Base-by-base conservation (phyloP, 2,888 invertebrate species). In the Hyposoter didymator region DNA sequence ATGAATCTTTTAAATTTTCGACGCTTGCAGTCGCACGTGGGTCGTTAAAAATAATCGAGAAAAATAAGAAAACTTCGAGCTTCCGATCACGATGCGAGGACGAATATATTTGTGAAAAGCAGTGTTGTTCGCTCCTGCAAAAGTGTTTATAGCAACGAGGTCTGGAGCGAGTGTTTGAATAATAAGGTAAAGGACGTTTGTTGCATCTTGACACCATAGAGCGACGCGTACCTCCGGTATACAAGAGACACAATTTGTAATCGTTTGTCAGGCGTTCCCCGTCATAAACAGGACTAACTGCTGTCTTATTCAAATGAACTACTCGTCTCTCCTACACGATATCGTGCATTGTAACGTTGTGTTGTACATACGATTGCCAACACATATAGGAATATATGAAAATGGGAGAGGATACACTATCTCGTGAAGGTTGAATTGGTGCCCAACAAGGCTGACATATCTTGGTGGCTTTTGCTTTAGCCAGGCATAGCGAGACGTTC, bases 271-370 rank as follows among this genome's bases (percentile, higher is more conserved):
- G 89, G 88, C 90, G 90, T 87, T 90, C 89, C 88, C 88, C 90
- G 91, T 91, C 90, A 90, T 93, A 92, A 93, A 93, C 92, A 92
- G 90, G 89, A 92, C 92, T 92, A 93, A 93, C 91, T 92, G 92
- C 93, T 90, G 91, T 91, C 92, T 92, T 93, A 93, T 93, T 93
- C 91, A 93, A 93, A 93, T 92, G 92, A 92, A 92, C 79, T 78
- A 83, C 78, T 78, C 87, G 79, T 84, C 76, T 81, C 88, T 84
- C 73, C 72, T 79, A 81, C 75, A 64, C 85, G 69, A 86, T 88
- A 86, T 87, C 85, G 85, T 84, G 39, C 84, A 76, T 69, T 80
- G 43, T 69, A 19, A 74, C 55, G 8, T 19, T 70, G 17, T 66
- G n/a, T 74, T 64, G 32, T 84, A 72, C 49, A 14, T 28, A 59